Evolutionary conservation across 2,113 vertebrate species (phyloP).

Genomic region (Toxostoma redivivum): DNA sequence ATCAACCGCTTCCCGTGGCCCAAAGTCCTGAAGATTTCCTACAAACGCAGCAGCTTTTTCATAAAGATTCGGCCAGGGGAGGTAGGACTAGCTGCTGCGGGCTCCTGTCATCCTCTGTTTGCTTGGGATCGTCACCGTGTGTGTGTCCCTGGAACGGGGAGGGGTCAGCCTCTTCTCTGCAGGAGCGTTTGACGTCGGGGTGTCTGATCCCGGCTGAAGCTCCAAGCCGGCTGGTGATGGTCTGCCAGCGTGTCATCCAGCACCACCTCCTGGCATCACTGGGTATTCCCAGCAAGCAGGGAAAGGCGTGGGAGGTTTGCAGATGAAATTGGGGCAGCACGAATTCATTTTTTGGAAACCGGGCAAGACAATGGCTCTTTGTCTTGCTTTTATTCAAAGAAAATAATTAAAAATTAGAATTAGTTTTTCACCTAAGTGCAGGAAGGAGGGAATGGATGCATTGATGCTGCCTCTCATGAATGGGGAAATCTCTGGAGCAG

Average conservation of each 20-base stretch:
- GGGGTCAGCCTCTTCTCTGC: background rate
- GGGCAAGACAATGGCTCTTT: background rate
- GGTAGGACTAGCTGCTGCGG: constrained; percentile 55
- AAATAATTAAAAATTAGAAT: background rate
- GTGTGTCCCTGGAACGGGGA: rapidly evolving
- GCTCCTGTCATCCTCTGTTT: background rate
- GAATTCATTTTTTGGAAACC: background rate
- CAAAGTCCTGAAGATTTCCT: constrained; percentile 97
- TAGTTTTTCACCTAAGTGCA: background rate
- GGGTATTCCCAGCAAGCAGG: background rate
- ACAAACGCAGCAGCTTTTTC: constrained; percentile 97
- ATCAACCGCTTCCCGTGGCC: constrained; percentile 99
- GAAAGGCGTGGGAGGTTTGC: background rate
- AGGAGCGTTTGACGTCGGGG: rapidly evolving
- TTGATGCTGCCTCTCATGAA: background rate
- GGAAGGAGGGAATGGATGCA: background rate
- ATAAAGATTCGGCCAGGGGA: constrained; percentile 97
- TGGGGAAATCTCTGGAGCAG: background rate
- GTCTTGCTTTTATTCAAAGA: background rate
- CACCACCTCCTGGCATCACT: constrained; percentile 11
- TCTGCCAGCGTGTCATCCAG: background rate
- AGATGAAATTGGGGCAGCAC: background rate
- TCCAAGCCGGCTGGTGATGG: rapidly evolving
- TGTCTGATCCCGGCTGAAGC: background rate
- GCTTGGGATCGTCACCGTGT: rapidly evolving